These are phyloP conservation scores for Gallinago paraguaiae DNA, from an alignment of 2,113 vertebrate species.

Conservation along the genomic window DNA sequence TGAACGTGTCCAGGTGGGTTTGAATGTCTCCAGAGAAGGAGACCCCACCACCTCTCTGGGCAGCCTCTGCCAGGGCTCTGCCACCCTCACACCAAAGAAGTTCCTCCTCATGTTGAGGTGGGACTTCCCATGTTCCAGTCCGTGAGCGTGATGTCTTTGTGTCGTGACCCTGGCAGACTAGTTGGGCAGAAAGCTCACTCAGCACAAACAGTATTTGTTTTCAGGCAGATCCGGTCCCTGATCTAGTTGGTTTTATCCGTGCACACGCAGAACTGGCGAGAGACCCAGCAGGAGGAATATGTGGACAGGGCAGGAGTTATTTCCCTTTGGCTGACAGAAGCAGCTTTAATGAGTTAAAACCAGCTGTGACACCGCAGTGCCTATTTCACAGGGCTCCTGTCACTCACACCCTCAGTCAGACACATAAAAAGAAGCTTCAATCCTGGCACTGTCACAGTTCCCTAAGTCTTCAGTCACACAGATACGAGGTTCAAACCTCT, in stretches of 20 bases:
- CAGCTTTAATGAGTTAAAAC: neutral
- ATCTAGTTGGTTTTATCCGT: neutral
- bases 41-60: too few relatives aligned
- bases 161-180: neutral
- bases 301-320: neutral
- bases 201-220: neutral
- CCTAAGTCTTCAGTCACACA: neutral
- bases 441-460: neutral
- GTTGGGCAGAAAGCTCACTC: neutral
- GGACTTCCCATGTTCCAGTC: too few relatives aligned
- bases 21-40: too few relatives aligned
- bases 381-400: neutral
- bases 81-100: too few relatives aligned
- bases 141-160: neutral
- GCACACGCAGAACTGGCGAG: rapidly evolving
- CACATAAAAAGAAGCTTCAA: neutral
- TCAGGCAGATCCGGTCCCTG: neutral
- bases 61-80: too few relatives aligned
- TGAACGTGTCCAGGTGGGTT: too few relatives aligned
- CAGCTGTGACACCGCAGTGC: neutral
- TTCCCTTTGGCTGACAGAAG: neutral
- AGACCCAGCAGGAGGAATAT: neutral
- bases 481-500: neutral
- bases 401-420: neutral
- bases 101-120: too few relatives aligned